Evolutionary conservation across 1,140 invertebrate genomes (phyloP).

Genomic region (Scaptomyza montana): DNA sequence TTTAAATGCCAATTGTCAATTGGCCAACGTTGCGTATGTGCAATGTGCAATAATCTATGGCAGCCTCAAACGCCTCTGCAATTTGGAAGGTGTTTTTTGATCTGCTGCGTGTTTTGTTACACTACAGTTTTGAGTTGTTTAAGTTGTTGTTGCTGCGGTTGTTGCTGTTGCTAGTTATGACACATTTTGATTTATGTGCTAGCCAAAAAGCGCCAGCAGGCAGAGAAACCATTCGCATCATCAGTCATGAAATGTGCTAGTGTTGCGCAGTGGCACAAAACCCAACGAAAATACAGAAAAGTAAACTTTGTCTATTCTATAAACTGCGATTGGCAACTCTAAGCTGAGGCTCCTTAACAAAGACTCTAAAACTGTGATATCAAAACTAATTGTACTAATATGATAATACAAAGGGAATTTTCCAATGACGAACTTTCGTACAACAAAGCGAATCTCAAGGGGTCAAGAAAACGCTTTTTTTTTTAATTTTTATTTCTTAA

Average conservation of each 20-base stretch:
- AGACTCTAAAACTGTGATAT: not conserved
- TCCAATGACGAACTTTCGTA: too few relatives aligned
- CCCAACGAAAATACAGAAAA: not conserved
- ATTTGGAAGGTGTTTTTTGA: conserved; percentile 24
- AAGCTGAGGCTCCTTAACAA: too few relatives aligned
- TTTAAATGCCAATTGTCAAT: conserved; percentile 11
- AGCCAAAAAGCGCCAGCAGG: conserved; percentile 68
- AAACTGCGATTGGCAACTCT: too few relatives aligned
- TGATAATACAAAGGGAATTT: too few relatives aligned
- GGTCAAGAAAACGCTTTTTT: too few relatives aligned
- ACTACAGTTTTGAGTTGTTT: not conserved
- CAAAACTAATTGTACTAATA: too few relatives aligned
- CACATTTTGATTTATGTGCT: conserved; percentile 78
- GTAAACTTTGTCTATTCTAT: too few relatives aligned
- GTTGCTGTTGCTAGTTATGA: conserved; percentile 64
- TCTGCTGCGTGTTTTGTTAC: conserved; percentile 1
- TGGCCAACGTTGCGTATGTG: conserved; percentile 60
- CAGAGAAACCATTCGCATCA: conserved; percentile 56
- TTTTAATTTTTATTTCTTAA: too few relatives aligned
- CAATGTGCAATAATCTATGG: conserved; percentile 39
- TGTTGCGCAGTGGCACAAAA: conserved; percentile 50
- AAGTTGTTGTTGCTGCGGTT: conserved; percentile 20
- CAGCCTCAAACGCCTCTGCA: not conserved
- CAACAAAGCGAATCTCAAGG: too few relatives aligned
- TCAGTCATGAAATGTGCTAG: conserved; percentile 57